Percentiles rank a stretch among this genome's conserved stretches.
These are phyloP conservation scores for Callimorpha dominula DNA, from an alignment of 2,888 invertebrate species.

Conservation along the genomic window DNA sequence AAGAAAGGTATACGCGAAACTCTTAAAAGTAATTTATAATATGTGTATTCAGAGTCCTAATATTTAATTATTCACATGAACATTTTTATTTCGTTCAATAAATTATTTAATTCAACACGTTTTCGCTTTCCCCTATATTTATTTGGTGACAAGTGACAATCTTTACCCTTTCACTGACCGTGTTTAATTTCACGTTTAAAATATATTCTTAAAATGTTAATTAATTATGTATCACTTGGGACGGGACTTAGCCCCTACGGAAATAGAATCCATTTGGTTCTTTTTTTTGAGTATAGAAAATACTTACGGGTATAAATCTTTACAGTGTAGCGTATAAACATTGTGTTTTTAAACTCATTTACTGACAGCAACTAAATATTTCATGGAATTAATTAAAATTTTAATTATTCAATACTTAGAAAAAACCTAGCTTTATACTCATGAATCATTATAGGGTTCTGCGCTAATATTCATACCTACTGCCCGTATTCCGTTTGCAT, in stretches of 20 bases:
- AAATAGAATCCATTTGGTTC: slow-evolving; percentile 59
- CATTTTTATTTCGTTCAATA: slow-evolving; percentile 52
- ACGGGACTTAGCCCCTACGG: slow-evolving; percentile 52
- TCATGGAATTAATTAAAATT: not conserved
- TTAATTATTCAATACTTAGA: no score
- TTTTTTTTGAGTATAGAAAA: slow-evolving; percentile 27
- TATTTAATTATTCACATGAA: slow-evolving; percentile 17
- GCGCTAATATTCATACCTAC: no score
- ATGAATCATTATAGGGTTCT: no score
- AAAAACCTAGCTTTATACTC: no score
- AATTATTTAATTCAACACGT: slow-evolving; percentile 60
- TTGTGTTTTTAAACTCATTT: not conserved
- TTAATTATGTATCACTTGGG: slow-evolving; percentile 69
- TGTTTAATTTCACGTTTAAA: slow-evolving; percentile 72
- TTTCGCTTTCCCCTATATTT: slow-evolving; percentile 67
- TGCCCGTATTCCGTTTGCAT: no score
- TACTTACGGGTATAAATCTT: not conserved
- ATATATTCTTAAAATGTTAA: slow-evolving; percentile 80
- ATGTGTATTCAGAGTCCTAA: not conserved
- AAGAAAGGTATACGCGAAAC: no score
- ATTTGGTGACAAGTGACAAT: slow-evolving; percentile 77
- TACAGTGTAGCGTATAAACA: not conserved
- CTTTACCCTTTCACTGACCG: slow-evolving; percentile 76
- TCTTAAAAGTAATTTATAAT: slow-evolving; percentile 16
- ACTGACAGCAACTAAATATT: not conserved